These are phyloP conservation scores for Campoplex nolae DNA, from an alignment of 2,888 invertebrate species.

Conservation along the genomic window DNA sequence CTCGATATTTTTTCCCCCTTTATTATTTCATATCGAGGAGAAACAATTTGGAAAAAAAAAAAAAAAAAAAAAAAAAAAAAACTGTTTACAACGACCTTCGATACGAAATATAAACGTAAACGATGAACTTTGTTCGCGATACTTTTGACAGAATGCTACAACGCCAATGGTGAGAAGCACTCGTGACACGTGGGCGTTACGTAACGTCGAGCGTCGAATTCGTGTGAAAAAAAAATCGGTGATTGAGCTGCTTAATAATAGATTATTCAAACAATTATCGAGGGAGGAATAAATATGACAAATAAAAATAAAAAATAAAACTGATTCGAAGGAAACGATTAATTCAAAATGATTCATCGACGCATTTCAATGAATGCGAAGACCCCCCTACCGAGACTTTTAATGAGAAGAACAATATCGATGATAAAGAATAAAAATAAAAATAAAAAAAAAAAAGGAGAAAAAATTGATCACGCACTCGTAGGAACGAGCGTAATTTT, in stretches of 20 bases:
- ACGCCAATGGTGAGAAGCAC: background rate
- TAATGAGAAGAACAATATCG: background rate
- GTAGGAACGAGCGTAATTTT: background rate
- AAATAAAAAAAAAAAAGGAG: too few relatives aligned
- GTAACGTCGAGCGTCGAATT: background rate
- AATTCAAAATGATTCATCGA: too few relatives aligned
- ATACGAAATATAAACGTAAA: background rate
- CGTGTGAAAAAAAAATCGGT: background rate
- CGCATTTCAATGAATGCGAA: background rate
- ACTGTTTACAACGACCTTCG: background rate
- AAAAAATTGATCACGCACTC: background rate
- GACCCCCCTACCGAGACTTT: background rate
- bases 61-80: background rate
- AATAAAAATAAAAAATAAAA: background rate
- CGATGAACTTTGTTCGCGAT: too few relatives aligned
- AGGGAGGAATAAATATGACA: background rate
- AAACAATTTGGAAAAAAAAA: background rate
- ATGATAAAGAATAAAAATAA: background rate
- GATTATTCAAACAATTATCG: background rate
- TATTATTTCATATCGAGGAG: background rate
- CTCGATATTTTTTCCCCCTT: background rate
- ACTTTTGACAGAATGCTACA: background rate
- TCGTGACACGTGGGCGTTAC: conserved; percentile 27
- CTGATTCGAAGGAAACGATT: too few relatives aligned
- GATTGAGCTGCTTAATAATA: too few relatives aligned